phyloP scores from a whole-genome alignment of 2,113 vertebrate species.

The Crotalus viridis region DNA sequence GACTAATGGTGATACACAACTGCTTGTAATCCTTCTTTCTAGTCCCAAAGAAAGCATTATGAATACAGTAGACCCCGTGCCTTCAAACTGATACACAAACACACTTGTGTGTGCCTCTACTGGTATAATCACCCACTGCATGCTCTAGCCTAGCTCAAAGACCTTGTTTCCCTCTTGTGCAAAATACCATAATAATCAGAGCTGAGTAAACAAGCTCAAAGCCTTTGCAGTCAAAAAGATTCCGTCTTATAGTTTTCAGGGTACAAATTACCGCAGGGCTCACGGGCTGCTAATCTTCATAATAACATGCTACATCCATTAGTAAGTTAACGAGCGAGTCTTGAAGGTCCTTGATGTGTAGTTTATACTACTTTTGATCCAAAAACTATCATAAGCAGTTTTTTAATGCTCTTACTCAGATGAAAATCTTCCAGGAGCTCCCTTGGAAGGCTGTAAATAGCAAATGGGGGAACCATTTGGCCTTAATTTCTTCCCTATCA shows the following conservation, averaged over 20 bases:
- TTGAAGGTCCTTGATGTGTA: background rate
- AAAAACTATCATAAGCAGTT: constrained; percentile 31
- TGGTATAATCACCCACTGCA: background rate
- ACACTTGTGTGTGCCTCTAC: background rate
- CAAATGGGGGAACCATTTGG: background rate
- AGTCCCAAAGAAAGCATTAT: background rate
- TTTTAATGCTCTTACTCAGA: constrained; percentile 13
- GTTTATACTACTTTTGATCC: background rate
- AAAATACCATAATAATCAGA: constrained; percentile 32
- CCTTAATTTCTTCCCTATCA: background rate
- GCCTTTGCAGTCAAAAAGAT: constrained; percentile 46
- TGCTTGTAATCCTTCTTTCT: background rate
- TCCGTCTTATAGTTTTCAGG: constrained; percentile 35
- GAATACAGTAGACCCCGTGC: background rate
- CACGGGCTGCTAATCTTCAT: constrained; percentile 45
- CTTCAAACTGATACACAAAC: background rate
- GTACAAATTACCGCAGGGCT: constrained; percentile 24
- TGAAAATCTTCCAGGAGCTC: constrained; percentile 4
- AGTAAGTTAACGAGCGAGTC: constrained; percentile 26
- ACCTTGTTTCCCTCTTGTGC: constrained; percentile 27
- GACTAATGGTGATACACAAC: background rate
- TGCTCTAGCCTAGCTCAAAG: rapidly evolving
- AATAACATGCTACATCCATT: constrained; percentile 24
- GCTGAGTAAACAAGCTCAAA: constrained; percentile 49
- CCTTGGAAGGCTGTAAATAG: background rate